These are phyloP conservation scores for Cosmia trapezina DNA, from an alignment of 2,888 invertebrate species.

Conservation along the genomic window DNA sequence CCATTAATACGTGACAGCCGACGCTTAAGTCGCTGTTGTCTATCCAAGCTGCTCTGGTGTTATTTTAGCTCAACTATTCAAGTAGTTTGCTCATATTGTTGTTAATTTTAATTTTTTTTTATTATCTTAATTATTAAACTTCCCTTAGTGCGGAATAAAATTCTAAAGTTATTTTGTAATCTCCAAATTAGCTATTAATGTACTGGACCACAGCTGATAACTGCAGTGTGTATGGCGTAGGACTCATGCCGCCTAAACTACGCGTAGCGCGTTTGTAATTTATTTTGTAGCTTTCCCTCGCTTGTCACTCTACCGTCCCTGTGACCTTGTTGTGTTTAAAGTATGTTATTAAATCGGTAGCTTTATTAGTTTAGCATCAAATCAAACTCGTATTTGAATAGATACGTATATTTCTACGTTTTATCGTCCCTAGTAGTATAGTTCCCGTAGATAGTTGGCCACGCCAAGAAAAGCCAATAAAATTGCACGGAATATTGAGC, in stretches of 20 bases:
- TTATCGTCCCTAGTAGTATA: conserved; percentile 26
- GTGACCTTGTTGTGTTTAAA: conserved; percentile 37
- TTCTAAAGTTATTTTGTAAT: conserved; percentile 83
- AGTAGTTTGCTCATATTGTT: conserved; percentile 89
- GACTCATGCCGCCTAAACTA: conserved; percentile 75
- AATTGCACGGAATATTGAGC: conserved; percentile 43
- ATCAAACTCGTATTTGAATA: conserved; percentile 42
- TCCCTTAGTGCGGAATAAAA: conserved; percentile 81
- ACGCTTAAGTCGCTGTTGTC: conserved; percentile 76
- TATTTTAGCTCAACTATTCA: conserved; percentile 89
- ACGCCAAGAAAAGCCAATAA: conserved; percentile 33
- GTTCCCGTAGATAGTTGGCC: conserved; percentile 8
- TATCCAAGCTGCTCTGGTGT: conserved; percentile 89
- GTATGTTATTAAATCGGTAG: conserved; percentile 53
- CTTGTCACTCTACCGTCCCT: conserved; percentile 62
- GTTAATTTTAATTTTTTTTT: conserved; percentile 83
- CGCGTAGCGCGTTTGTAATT: conserved; percentile 66
- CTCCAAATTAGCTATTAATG: conserved; percentile 84
- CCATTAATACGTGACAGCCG: conserved; percentile 80
- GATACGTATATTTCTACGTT: conserved; percentile 52
- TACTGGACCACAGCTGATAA: conserved; percentile 77
- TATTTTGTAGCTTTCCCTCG: conserved; percentile 63
- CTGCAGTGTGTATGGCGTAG: conserved; percentile 75
- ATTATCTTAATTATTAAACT: conserved; percentile 76
- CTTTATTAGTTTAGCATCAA: conserved; percentile 60